These are phyloP conservation scores for Tenthredo mesomela DNA, from an alignment of 2,888 invertebrate genomes.

Conservation along the genomic window DNA sequence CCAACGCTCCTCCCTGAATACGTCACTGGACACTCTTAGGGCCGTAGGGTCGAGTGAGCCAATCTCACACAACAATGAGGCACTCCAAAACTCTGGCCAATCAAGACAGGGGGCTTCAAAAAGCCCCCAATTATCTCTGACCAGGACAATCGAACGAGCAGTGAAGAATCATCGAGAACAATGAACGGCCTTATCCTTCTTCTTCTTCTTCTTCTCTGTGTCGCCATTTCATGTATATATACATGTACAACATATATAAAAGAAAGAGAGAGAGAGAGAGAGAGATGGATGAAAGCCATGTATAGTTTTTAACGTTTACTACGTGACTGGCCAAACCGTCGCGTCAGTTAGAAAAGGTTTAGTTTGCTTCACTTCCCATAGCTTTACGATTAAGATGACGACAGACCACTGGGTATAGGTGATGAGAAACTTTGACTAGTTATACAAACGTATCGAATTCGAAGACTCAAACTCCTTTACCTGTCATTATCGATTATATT, in stretches of 20 bases:
- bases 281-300: not conserved
- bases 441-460: slow-evolving; percentile 17
- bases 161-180: slow-evolving; percentile 35
- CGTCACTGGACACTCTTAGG: slow-evolving; percentile 32
- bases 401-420: not conserved
- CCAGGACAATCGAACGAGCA: slow-evolving; percentile 15
- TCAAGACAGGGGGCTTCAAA: slow-evolving; percentile 31
- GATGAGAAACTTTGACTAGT: slow-evolving; percentile 16
- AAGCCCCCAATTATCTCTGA: slow-evolving; percentile 42
- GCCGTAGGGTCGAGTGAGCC: slow-evolving; percentile 52
- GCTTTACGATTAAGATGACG: not conserved
- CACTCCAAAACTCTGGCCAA: slow-evolving; percentile 61
- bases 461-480: not conserved
- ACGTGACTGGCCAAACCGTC: slow-evolving; percentile 39
- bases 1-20: slow-evolving; percentile 28
- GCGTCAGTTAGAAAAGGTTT: slow-evolving; percentile 4
- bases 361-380: slow-evolving; percentile 16
- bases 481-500: slow-evolving; percentile 35
- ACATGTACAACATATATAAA: not conserved
- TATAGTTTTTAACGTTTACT: slow-evolving; percentile 17
- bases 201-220: not conserved
- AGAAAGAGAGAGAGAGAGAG: no score
- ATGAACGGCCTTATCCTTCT: not conserved
- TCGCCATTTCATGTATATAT: not conserved
- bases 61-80: slow-evolving; percentile 71